These are phyloP conservation scores for Pterophyllum scalare DNA, from an alignment of 2,113 vertebrate species.

Conservation along the genomic window DNA sequence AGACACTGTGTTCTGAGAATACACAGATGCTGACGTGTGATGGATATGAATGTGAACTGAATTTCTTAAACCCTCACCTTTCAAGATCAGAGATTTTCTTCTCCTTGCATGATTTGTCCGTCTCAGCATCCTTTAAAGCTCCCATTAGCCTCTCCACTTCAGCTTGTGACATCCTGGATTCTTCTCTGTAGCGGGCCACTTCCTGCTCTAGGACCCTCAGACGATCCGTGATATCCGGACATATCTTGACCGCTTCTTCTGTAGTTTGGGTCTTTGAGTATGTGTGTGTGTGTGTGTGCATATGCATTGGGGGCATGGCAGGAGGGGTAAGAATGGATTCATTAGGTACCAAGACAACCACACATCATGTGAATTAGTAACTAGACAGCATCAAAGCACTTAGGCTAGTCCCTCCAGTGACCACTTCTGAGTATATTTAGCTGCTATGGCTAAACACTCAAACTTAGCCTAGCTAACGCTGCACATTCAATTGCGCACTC, in stretches of 20 bases:
- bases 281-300: slow-evolving; percentile 5
- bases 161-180: slow-evolving; percentile 90
- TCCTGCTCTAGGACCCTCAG: slow-evolving; percentile 93
- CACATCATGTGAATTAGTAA: background rate
- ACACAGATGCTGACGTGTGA: slow-evolving; percentile 31
- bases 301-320: background rate
- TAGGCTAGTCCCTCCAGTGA: background rate
- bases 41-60: background rate
- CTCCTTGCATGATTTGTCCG: slow-evolving; percentile 92
- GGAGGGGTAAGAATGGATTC: background rate
- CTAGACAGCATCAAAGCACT: background rate
- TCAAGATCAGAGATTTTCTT: slow-evolving; percentile 94
- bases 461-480: background rate
- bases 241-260: slow-evolving; percentile 87
- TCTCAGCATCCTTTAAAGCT: slow-evolving; percentile 91
- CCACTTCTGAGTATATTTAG: background rate
- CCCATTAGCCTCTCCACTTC: slow-evolving; percentile 92
- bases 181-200: slow-evolving; percentile 90
- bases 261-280: slow-evolving; percentile 84
- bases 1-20: slow-evolving; percentile 33
- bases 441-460: background rate
- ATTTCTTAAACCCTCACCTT: slow-evolving; percentile 82
- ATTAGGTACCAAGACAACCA: background rate
- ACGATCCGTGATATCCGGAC: slow-evolving; percentile 90
- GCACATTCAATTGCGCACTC: too few species aligned